These are phyloP conservation scores for Antheraea pernyi DNA, from an alignment of 1,140 invertebrate genomes.

Conservation along the genomic window DNA sequence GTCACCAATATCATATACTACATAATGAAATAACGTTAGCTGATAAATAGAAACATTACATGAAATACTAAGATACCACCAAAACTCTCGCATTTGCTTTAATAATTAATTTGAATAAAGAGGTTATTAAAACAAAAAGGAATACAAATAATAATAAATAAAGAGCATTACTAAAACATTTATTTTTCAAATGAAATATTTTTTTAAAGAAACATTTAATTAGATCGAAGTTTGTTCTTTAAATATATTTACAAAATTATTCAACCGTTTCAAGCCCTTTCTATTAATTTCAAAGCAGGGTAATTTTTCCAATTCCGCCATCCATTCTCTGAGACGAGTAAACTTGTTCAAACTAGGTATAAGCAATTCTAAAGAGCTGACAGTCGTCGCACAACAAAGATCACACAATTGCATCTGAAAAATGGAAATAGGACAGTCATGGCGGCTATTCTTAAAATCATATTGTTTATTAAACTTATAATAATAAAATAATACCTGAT, in stretches of 20 bases:
- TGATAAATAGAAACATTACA: too few relatives aligned
- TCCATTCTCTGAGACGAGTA: slow-evolving; percentile 41
- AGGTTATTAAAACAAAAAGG: too few relatives aligned
- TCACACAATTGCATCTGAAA: slow-evolving; percentile 59
- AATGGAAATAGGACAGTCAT: not conserved
- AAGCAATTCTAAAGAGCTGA: slow-evolving; percentile 45
- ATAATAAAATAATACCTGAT: slow-evolving; percentile 36
- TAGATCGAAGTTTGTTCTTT: not conserved
- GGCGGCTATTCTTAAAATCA: too few relatives aligned
- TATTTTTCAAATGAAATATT: too few relatives aligned
- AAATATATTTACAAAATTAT: slow-evolving; percentile 26
- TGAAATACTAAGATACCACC: too few relatives aligned
- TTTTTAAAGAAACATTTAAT: too few relatives aligned
- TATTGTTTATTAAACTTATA: not conserved
- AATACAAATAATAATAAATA: too few relatives aligned
- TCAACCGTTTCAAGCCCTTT: slow-evolving; percentile 38
- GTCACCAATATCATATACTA: too few relatives aligned
- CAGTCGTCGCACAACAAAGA: slow-evolving; percentile 47
- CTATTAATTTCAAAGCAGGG: slow-evolving; percentile 51
- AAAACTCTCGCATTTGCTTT: too few relatives aligned
- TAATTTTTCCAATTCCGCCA: slow-evolving; percentile 40
- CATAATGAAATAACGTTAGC: too few relatives aligned
- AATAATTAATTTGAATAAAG: too few relatives aligned
- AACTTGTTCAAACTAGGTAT: slow-evolving; percentile 38
- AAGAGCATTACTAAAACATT: too few relatives aligned